phyloP scores from a whole-genome alignment of 2,888 invertebrate species.

The Sthenelais limicola region DNA sequence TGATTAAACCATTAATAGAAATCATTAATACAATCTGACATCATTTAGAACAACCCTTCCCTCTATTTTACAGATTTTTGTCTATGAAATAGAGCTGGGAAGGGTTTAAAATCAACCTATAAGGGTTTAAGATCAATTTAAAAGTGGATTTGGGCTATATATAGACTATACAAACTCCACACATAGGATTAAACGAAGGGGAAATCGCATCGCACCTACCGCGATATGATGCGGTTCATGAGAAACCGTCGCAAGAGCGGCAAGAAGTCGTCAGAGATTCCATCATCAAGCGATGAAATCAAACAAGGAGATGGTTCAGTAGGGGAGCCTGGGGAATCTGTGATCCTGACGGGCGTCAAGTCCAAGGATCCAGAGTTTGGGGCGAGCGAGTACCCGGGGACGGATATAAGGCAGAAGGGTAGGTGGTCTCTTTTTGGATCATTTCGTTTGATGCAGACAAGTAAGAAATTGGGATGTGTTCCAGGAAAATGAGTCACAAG shows the following conservation, averaged over 20 bases:
- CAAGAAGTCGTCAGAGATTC: conserved; percentile 16
- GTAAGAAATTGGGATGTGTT: too few species aligned
- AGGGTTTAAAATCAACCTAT: too few species aligned
- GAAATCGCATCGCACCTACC: background rate
- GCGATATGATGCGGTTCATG: conserved; percentile 28
- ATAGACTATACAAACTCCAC: background rate
- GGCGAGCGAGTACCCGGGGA: background rate
- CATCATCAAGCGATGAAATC: background rate
- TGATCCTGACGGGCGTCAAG: conserved; percentile 12
- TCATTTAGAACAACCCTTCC: too few species aligned
- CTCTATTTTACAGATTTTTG: too few species aligned
- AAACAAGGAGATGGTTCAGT: background rate
- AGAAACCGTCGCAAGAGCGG: conserved; percentile 10
- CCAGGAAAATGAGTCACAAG: too few species aligned
- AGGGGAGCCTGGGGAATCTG: background rate
- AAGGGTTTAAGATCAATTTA: too few species aligned
- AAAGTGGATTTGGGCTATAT: too few species aligned
- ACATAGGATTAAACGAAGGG: background rate
- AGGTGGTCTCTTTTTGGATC: too few species aligned
- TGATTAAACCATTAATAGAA: too few species aligned
- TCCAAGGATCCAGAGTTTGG: background rate
- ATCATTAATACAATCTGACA: too few species aligned
- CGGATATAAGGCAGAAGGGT: background rate
- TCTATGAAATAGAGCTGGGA: too few species aligned
- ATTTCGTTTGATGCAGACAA: too few species aligned